Evolutionary conservation across 2,888 invertebrate species (phyloP).

Genomic region (Lasiommata megera): DNA sequence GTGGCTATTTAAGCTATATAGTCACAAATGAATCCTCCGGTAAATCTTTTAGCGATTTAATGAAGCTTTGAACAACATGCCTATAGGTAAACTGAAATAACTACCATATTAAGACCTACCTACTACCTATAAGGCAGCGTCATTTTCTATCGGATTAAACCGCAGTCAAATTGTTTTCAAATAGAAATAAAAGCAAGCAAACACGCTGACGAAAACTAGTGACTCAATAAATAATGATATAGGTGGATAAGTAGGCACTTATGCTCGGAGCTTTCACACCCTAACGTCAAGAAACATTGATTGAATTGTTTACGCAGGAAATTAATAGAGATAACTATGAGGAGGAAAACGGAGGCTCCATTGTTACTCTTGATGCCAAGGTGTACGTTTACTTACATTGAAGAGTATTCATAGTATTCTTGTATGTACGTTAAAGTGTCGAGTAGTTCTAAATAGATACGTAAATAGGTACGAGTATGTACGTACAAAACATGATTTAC

Average conservation of each 20-base stretch:
- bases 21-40: too few relatives aligned
- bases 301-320: constrained; percentile 57
- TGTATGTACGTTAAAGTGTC: not conserved
- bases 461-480: not conserved
- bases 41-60: too few relatives aligned
- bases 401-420: not conserved
- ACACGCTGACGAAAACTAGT: not conserved
- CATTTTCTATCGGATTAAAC: too few relatives aligned
- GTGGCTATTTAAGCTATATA: too few relatives aligned
- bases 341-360: constrained; percentile 27
- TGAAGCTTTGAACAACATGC: too few relatives aligned
- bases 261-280: constrained; percentile 22
- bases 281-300: constrained; percentile 37
- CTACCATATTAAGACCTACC: too few relatives aligned
- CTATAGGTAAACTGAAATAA: too few relatives aligned
- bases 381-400: constrained; percentile 2
- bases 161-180: too few relatives aligned
- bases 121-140: too few relatives aligned
- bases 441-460: not conserved
- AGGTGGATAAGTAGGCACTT: constrained; percentile 14
- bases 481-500: too few relatives aligned
- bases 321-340: constrained; percentile 61
- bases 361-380: constrained; percentile 21
- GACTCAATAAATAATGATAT: constrained; percentile 5
- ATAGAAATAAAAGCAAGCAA: not conserved